Evolutionary conservation across 2,888 invertebrate species (phyloP), one percentile per base, ranked within the genome.

Genomic region (Elmis aenea): DNA sequence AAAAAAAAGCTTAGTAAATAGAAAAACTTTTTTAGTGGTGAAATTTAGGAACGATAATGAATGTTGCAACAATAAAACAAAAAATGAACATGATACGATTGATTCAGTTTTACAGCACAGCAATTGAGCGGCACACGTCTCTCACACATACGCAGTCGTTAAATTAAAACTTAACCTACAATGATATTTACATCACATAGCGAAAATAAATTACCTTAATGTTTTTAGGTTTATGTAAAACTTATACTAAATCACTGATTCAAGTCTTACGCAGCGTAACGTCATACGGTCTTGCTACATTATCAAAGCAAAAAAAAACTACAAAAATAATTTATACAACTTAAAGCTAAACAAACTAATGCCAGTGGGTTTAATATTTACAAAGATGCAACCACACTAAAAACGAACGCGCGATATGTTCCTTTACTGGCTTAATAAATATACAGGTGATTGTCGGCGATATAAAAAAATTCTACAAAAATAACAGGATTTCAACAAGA

Each of bases 201-300:
- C 52, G 35, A 45, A 38, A 62, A 61, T 61, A 60, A 61, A 62
- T 58, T 58, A 44, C 38, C 38, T 42, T 39, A 42, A 21, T 47
- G 30, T 35, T 42, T 35, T 37, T 33, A 42, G 35, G 60, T 50
- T 52, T 59, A 54, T 55, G 50, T 46, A 54, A 53, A 49, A 62
- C 60, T 61, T 63, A 62, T 52, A 36, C 63, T 63, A 64, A 59
- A 66, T 64, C 65, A 65, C 64, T 64, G 61, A 57, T 61, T 62
- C 58, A 63, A 62, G 61, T 61, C 62, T 64, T 64, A 61, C 58
- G 58, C 51, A 47, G 55, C 53, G 61, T 37, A 49, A 51, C 55
- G 56, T 38, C 52, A 56, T 58, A 50, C 13, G 46, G 49, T n/a
- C n/a, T n/a, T n/a, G n/a, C n/a, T n/a, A n/a, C n/a, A n/a, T n/a